Base-by-base conservation (phyloP, 2,113 vertebrate genomes). In the Megaptera novaeangliae region DNA sequence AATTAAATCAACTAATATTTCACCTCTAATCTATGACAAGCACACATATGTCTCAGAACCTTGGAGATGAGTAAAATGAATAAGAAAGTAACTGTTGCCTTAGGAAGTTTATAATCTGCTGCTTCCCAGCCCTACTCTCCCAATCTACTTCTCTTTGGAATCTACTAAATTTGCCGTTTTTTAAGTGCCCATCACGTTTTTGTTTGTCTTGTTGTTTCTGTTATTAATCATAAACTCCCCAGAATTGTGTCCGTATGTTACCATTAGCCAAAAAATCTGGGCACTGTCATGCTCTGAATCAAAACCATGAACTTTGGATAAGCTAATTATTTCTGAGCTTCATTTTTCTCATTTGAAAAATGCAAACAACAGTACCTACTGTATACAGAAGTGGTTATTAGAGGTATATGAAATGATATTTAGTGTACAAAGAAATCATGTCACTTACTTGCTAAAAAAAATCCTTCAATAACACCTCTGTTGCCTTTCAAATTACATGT, bases 261-360 rank as follows among this genome's bases (percentile, higher is more conserved):
- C 59, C 69, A 29, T 61, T 91, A 88, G 71, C 69, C 75, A 83
- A 52, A 92, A 96, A 74, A 18, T 36, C 69, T 63, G 49, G 72
- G 10, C 57, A 83, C 7, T 46, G 4, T 75, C 52, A 66, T 46
- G 9, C 55, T 64, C 14, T 74, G 89, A 77, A 25, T 92, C 31
- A 52, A 81, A 96, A 89, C 39, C 55, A 34, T 55, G n/a, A 74
- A 63, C 29, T 63, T 90, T 66, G 41, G 36, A 49, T 89, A 86
- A 92, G 44, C n/a, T 78, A 3, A 29, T 64, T 85, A 75, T 66
- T 71, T 29, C 29, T 71, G 52, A 74, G 31, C 36, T 85, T 86
- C 29, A 49, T 15, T 96, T 96, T 96, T 83, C 90, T 92, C 55
- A n/a, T 74, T 81, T 93, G 55, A 94, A 95, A 94, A 95, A 94